These are phyloP conservation scores for Torymus auratus DNA, from an alignment of 2,888 invertebrate genomes.

Conservation along the genomic window DNA sequence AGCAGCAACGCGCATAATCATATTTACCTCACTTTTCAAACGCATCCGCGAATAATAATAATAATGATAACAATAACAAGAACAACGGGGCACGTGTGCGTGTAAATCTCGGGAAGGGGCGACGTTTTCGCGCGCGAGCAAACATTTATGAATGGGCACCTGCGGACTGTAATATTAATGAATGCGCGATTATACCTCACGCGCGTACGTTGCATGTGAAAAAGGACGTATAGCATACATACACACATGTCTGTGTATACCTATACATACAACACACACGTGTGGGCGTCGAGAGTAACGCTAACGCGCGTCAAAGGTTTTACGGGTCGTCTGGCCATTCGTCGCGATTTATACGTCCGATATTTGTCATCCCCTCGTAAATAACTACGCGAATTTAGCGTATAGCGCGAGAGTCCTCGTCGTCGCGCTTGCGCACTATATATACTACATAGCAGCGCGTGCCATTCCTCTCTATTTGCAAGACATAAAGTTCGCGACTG, in stretches of 20 bases:
- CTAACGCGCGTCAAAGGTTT: too few species aligned
- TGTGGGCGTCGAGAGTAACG: not conserved
- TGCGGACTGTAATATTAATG: constrained; percentile 8
- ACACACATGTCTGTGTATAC: not conserved
- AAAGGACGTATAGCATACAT: not conserved
- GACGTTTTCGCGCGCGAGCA: constrained; percentile 1
- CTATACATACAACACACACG: not conserved
- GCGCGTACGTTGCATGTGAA: too few species aligned
- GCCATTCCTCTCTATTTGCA: constrained; percentile 58
- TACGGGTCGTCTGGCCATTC: constrained; percentile 9
- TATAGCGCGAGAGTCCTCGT: not conserved
- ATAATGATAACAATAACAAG: not conserved
- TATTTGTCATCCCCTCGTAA: constrained; percentile 51
- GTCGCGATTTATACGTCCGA: constrained; percentile 54
- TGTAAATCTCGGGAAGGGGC: not conserved
- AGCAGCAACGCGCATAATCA: not conserved
- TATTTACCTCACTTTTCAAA: constrained; percentile 17
- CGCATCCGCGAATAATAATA: not conserved
- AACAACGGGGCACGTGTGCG: not conserved
- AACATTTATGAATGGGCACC: constrained; percentile 19
- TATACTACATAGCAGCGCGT: too few species aligned
- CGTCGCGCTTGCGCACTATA: too few species aligned
- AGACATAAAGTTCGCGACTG: constrained; percentile 35
- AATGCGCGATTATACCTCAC: constrained; percentile 6
- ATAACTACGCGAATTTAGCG: constrained; percentile 50